phyloP scores from a whole-genome alignment of 1,140 invertebrate genomes.

The Chrysopa pallens region DNA sequence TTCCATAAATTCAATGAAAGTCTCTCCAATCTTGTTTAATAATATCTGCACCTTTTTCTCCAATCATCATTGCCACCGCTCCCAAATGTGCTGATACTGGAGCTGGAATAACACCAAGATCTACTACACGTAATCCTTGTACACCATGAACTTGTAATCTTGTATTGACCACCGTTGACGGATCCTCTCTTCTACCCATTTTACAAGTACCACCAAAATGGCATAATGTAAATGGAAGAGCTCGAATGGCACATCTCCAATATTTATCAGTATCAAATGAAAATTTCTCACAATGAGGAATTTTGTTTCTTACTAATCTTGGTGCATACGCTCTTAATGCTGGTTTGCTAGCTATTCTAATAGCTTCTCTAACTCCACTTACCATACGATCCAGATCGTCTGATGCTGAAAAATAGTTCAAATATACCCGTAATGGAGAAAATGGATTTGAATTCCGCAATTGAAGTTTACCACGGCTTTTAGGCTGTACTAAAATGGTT shows the following conservation, averaged over 20 bases:
- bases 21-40: conserved; percentile 22
- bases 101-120: conserved; percentile 19
- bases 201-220: conserved; percentile 35
- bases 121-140: conserved; percentile 24
- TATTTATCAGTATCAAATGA: conserved; percentile 26
- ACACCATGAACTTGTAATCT: conserved; percentile 25
- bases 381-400: conserved; percentile 21
- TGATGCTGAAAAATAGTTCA: conserved; percentile 19
- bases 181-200: conserved; percentile 30
- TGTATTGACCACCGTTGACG: conserved; percentile 25
- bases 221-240: conserved; percentile 29
- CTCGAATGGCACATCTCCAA: conserved; percentile 33
- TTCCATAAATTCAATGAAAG: too few relatives aligned
- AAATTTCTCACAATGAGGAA: conserved; percentile 35
- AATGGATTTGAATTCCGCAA: conserved; percentile 18
- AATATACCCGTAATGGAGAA: conserved; percentile 20
- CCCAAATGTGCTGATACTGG: conserved; percentile 27
- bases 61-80: conserved; percentile 33
- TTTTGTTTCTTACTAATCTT: conserved; percentile 15
- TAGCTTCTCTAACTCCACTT: conserved; percentile 18
- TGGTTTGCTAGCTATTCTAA: conserved; percentile 15
- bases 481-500: conserved; percentile 39
- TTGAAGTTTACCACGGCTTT: conserved; percentile 19
- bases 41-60: conserved; percentile 32
- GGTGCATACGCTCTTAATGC: conserved; percentile 18